These are phyloP conservation scores for Stictonetta naevosa DNA, from an alignment of 2,113 vertebrate species.

Conservation along the genomic window DNA sequence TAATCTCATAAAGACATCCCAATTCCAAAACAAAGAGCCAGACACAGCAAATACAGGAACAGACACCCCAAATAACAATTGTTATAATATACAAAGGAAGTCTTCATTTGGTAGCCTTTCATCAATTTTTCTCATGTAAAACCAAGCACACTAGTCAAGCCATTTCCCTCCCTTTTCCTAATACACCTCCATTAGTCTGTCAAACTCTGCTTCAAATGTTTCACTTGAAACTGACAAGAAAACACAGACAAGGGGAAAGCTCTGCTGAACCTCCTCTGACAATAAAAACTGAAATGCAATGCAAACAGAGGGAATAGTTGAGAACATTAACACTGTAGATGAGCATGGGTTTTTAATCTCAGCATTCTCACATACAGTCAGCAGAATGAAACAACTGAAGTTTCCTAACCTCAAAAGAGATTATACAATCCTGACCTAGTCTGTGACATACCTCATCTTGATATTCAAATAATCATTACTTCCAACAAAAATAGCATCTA, in stretches of 20 bases:
- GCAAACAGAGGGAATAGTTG: not conserved
- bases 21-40: not conserved
- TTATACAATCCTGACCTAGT: not conserved
- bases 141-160: not conserved
- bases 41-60: not conserved
- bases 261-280: not conserved
- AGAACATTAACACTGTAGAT: not conserved
- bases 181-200: not conserved
- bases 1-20: not conserved
- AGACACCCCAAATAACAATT: not conserved
- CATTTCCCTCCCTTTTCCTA: not conserved
- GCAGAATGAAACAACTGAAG: not conserved
- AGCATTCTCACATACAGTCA: not conserved
- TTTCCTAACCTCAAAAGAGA: not conserved
- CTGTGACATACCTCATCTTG: not conserved
- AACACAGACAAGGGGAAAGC: not conserved
- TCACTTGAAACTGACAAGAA: not conserved
- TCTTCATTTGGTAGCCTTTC: not conserved
- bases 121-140: not conserved
- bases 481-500: not conserved
- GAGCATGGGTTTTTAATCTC: not conserved
- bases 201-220: not conserved
- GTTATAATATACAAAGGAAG: not conserved
- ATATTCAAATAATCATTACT: not conserved
- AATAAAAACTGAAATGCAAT: not conserved